phyloP scores from a whole-genome alignment of 2,797 vertebrate species.

The Muscicapa striata region DNA sequence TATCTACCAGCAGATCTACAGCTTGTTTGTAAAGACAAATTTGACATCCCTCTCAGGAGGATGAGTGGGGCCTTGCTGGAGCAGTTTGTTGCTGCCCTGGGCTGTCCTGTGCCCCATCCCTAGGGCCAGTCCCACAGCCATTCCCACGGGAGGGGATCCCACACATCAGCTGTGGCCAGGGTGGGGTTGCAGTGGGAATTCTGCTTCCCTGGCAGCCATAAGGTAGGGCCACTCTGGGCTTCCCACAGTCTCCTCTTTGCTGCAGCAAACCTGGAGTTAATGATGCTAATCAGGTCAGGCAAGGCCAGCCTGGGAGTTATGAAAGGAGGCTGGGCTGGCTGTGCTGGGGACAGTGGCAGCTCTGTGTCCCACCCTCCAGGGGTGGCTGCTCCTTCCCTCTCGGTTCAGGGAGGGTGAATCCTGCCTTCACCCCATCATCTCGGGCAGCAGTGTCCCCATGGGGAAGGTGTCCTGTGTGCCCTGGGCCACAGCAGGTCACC shows the following conservation, averaged over 20 bases:
- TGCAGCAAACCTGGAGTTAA: background rate
- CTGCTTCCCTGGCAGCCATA: rapidly evolving
- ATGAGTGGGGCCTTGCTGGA: background rate
- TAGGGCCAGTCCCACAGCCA: background rate
- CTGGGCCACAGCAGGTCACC: background rate
- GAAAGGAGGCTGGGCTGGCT: background rate
- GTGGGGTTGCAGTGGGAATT: rapidly evolving
- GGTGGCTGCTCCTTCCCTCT: background rate
- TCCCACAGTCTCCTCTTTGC: background rate
- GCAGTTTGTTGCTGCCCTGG: background rate
- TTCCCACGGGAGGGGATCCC: rapidly evolving
- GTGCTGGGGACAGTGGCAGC: background rate
- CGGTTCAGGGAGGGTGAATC: background rate
- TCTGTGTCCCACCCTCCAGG: background rate
- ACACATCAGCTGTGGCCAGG: rapidly evolving
- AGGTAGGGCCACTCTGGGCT: background rate
- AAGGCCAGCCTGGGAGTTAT: background rate
- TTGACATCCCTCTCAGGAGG: background rate
- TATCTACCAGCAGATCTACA: too few relatives aligned
- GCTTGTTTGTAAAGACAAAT: too few relatives aligned
- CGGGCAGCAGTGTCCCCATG: rapidly evolving
- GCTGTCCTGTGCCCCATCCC: background rate
- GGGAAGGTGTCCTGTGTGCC: background rate
- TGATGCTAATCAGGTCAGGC: background rate
- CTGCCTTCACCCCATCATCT: background rate